phyloP scores from a whole-genome alignment of 2,797 vertebrate species.

The Sebastes melanostomus region DNA sequence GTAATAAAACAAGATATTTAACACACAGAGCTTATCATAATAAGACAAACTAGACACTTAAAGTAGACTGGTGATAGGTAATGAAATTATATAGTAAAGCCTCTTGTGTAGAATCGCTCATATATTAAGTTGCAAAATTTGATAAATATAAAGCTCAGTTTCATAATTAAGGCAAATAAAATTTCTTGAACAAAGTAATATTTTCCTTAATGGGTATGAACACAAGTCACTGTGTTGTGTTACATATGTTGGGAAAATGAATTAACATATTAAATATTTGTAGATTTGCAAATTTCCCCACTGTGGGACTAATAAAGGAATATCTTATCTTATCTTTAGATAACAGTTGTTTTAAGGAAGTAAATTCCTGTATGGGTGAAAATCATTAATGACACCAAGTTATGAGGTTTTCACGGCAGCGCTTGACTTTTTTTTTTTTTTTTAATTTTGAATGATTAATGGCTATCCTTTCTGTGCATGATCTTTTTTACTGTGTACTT shows the following conservation, averaged over 20 bases:
- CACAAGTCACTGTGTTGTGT: background rate
- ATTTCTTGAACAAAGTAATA: background rate
- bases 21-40: background rate
- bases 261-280: background rate
- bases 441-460: background rate
- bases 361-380: background rate
- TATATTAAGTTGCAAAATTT: background rate
- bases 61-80: too few species aligned
- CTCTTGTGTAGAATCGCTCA: background rate
- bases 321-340: too few species aligned
- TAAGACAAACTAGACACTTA: background rate
- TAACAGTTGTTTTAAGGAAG: background rate
- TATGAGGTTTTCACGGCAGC: background rate
- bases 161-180: background rate
- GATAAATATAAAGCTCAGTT: background rate
- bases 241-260: background rate
- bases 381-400: background rate
- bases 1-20: background rate
- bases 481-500: constrained; percentile 42
- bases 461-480: background rate
- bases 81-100: background rate
- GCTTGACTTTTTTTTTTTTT: background rate
- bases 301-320: background rate
- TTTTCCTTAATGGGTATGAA: background rate
- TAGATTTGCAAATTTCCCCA: background rate